Evolutionary conservation across 2,113 vertebrate species (phyloP).

Genomic region (Emydura subglobosa): DNA sequence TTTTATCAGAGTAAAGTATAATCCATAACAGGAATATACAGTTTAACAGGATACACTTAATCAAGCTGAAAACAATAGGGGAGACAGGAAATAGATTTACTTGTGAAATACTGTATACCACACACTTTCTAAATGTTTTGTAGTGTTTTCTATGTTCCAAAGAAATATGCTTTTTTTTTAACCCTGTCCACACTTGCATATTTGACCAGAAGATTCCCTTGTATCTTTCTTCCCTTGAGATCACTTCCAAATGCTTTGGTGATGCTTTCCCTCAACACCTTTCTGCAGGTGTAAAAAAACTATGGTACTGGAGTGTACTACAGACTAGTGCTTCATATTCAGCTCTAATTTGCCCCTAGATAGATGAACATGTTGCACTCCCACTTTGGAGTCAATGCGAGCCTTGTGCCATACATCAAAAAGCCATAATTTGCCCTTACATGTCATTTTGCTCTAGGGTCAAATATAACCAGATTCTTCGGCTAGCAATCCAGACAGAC

Average conservation of each 20-base stretch:
- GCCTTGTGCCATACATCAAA: neutral
- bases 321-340: neutral
- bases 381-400: accelerated
- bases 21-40: constrained; percentile 85
- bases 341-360: neutral
- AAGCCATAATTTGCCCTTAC: neutral
- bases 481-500: accelerated
- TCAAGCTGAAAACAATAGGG: constrained; percentile 87
- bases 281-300: neutral
- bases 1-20: constrained; percentile 73
- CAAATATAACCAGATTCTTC: accelerated
- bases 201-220: neutral
- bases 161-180: constrained; percentile 32
- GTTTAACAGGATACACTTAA: constrained; percentile 88
- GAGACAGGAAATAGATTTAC: constrained; percentile 81
- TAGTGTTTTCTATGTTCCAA: constrained; percentile 49
- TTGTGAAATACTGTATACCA: constrained; percentile 80
- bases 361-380: neutral
- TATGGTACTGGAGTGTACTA: neutral
- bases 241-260: neutral
- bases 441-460: neutral
- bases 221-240: accelerated
- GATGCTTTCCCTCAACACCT: neutral
- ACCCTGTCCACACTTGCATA: neutral
- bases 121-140: constrained; percentile 78